A percentile compares a stretch with the other conserved stretches of the same genome.
Evolutionary conservation across 2,113 vertebrate species (phyloP).

Genomic region (Ifrita kowaldi): DNA sequence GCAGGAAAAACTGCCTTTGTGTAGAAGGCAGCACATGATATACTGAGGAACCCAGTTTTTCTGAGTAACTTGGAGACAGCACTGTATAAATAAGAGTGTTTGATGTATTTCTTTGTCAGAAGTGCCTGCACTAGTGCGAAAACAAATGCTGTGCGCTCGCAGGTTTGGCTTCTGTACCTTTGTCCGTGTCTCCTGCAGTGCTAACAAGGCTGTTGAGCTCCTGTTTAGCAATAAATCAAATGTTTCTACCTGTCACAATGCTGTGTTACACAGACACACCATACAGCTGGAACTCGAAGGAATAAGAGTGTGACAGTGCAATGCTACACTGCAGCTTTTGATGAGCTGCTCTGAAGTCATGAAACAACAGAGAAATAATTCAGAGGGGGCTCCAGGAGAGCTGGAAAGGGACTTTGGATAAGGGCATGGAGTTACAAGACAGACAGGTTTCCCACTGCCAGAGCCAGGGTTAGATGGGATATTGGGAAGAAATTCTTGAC

Average conservation of each 20-base stretch:
- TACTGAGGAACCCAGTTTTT: neutral
- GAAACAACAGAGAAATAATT: neutral
- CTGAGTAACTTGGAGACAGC: neutral
- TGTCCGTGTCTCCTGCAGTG: neutral
- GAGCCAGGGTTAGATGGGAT: neutral
- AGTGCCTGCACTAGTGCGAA: accelerated
- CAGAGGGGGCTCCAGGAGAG: neutral
- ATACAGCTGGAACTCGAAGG: neutral
- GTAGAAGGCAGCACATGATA: neutral
- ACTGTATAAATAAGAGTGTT: neutral
- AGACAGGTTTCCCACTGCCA: neutral
- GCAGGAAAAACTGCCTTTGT: neutral
- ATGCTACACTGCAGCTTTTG: accelerated
- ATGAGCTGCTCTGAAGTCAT: neutral
- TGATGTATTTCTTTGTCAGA: neutral
- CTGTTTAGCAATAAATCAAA: neutral
- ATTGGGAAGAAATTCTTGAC: neutral
- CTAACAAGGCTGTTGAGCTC: neutral
- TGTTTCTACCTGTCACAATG: neutral
- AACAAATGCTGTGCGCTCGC: neutral
- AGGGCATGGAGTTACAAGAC: neutral
- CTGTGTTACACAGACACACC: neutral
- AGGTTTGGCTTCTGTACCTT: neutral
- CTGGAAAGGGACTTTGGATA: neutral
- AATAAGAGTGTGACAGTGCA: neutral